These are phyloP conservation scores for Clanis bilineata DNA, from an alignment of 2,888 invertebrate species.

Conservation along the genomic window DNA sequence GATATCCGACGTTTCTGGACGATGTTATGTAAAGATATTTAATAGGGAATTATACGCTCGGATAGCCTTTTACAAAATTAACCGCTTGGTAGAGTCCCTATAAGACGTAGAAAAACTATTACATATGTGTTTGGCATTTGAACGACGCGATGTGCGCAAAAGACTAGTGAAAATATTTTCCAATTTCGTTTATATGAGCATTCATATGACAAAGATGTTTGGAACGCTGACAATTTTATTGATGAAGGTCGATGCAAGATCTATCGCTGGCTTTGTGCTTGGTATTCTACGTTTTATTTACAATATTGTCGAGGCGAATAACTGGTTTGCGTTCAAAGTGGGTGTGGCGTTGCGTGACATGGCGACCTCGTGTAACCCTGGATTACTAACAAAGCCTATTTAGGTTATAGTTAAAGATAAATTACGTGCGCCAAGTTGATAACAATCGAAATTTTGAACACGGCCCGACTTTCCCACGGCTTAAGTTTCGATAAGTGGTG, in stretches of 20 bases:
- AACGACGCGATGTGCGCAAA: not conserved
- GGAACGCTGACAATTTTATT: not conserved
- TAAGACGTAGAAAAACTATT: not conserved
- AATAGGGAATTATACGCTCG: not conserved
- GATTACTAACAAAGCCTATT: constrained; percentile 3
- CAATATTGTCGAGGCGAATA: constrained; percentile 16
- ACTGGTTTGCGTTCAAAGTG: constrained; percentile 31
- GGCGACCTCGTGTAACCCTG: constrained; percentile 41
- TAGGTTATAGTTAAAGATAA: constrained; percentile 2
- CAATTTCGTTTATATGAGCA: not conserved
- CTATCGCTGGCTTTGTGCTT: not conserved
- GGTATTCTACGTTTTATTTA: not conserved
- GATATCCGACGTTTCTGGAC: not conserved
- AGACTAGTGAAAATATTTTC: not conserved
- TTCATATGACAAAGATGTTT: not conserved
- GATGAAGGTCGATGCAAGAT: not conserved
- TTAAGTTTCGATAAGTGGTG: not conserved
- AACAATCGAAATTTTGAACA: not conserved
- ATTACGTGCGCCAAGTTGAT: not conserved
- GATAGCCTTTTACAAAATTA: not conserved
- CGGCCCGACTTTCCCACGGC: not conserved
- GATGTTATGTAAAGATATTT: not conserved
- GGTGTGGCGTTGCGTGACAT: constrained; percentile 59
- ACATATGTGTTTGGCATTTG: not conserved
- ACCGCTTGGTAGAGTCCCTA: not conserved